A percentile compares a stretch with the other conserved stretches of the same genome.
These are phyloP conservation scores for Pteropus rufus DNA, from an alignment of 2,797 vertebrate species.

Conservation along the genomic window DNA sequence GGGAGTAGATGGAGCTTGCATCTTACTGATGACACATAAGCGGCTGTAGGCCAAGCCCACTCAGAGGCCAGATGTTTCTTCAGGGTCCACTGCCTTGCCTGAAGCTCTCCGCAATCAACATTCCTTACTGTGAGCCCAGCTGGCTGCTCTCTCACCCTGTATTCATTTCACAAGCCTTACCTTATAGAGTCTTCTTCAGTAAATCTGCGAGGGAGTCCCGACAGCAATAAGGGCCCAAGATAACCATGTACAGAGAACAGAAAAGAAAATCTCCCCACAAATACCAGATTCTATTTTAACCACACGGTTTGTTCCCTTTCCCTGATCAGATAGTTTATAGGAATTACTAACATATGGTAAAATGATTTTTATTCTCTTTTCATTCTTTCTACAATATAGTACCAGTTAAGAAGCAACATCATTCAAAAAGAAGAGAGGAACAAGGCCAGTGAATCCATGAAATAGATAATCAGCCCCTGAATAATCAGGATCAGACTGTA, in stretches of 20 bases:
- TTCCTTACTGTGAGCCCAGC: background rate
- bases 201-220: background rate
- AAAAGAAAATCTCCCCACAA: background rate
- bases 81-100: background rate
- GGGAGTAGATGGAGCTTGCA: background rate
- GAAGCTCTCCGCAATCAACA: background rate
- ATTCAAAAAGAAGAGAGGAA: background rate
- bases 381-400: background rate
- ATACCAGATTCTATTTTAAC: background rate
- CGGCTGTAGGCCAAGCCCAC: background rate
- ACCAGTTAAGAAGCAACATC: background rate
- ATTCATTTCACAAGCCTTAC: background rate
- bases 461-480: slow-evolving; percentile 13
- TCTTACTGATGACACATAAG: background rate
- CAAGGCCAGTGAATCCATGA: background rate
- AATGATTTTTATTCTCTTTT: slow-evolving; percentile 8
- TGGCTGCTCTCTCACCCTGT: background rate
- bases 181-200: background rate
- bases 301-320: background rate
- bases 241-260: background rate
- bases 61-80: background rate
- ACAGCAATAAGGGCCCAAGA: background rate
- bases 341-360: background rate
- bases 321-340: background rate
- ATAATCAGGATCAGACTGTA: background rate